Percentiles rank a stretch among this genome's conserved stretches.
Evolutionary conservation across 2,797 vertebrate genomes (phyloP).

Genomic region (Sphenopsis melanotis): DNA sequence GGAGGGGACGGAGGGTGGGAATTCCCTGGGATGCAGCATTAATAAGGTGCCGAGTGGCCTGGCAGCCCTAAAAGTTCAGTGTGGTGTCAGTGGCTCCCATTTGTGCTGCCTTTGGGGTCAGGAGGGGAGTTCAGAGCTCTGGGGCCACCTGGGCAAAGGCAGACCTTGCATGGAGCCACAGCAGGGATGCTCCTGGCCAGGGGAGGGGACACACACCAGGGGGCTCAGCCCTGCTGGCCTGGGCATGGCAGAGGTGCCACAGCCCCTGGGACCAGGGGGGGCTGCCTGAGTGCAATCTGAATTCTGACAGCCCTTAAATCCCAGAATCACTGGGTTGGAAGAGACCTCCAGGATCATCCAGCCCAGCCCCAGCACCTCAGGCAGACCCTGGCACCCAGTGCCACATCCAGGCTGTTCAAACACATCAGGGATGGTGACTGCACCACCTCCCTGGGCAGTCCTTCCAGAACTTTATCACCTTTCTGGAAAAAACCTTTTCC

Average conservation of each 20-base stretch:
- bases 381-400: neutral
- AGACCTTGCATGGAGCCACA: neutral
- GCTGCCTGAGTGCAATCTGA: fast-evolving
- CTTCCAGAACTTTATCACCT: neutral
- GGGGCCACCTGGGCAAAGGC: neutral
- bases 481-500: neutral
- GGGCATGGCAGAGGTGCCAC: no score
- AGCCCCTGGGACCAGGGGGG: no score
- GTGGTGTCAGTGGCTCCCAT: neutral
- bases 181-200: neutral
- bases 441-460: neutral
- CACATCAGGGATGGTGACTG: neutral
- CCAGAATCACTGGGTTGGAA: neutral
- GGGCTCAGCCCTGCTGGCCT: neutral
- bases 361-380: neutral
- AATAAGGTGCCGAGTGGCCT: neutral
- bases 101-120: neutral
- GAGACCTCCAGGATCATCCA: neutral
- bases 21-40: neutral
- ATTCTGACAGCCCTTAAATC: neutral
- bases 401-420: neutral
- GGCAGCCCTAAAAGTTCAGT: constrained; percentile 6
- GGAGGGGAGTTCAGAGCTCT: neutral
- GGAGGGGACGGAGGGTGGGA: neutral
- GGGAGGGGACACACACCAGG: neutral